These are phyloP conservation scores for Symphodus melops DNA, from an alignment of 2,113 vertebrate genomes.

Conservation along the genomic window DNA sequence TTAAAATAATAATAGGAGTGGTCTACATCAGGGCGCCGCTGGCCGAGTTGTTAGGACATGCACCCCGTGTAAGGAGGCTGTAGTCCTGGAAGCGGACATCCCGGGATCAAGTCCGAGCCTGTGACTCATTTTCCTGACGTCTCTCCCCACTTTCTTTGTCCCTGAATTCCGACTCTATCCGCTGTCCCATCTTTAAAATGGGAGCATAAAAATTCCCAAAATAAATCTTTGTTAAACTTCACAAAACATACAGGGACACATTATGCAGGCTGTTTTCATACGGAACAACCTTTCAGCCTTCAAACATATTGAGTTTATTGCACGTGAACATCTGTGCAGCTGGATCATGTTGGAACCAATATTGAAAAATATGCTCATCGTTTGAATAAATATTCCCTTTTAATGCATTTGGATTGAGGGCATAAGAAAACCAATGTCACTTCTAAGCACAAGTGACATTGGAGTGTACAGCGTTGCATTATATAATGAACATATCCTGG, in stretches of 20 bases:
- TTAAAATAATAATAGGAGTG: too few species aligned
- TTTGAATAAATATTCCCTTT: neutral
- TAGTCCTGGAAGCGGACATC: too few species aligned
- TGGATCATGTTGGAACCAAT: neutral
- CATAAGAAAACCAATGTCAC: neutral
- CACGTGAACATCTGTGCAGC: neutral
- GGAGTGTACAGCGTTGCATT: constrained; percentile 22
- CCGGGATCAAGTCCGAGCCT: too few species aligned
- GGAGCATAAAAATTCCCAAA: too few species aligned
- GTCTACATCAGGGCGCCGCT: too few species aligned
- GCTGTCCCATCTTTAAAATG: too few species aligned
- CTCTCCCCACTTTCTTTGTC: too few species aligned
- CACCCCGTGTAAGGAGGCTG: too few species aligned
- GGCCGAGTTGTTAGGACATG: too few species aligned
- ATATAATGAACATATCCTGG: constrained; percentile 36
- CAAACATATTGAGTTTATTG: neutral
- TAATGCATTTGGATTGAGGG: constrained; percentile 14
- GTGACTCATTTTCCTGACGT: too few species aligned
- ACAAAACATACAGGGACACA: neutral
- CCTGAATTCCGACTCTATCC: too few species aligned
- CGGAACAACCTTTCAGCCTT: neutral
- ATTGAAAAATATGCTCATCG: neutral
- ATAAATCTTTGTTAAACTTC: neutral
- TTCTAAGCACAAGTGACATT: constrained; percentile 30
- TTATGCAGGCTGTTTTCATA: neutral